These are phyloP conservation scores for Eupleurogrammus muticus DNA, from an alignment of 2,797 vertebrate species.

Conservation along the genomic window DNA sequence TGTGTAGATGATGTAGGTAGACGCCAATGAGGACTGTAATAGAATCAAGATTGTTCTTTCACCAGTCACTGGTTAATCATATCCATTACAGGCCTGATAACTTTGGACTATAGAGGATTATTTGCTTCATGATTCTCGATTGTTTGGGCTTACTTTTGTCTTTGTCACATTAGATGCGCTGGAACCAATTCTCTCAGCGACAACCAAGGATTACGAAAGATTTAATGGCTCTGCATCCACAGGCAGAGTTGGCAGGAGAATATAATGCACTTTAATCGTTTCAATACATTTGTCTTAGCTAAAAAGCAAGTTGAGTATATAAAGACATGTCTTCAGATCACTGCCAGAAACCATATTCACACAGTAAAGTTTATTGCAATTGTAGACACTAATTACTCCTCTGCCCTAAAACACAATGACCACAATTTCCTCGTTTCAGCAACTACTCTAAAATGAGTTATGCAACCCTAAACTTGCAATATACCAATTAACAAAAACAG, in stretches of 20 bases:
- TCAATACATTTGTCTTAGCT: slow-evolving; percentile 43
- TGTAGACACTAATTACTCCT: slow-evolving; percentile 19
- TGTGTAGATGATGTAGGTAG: slow-evolving; percentile 6
- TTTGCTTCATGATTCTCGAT: background rate
- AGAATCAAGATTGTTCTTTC: background rate
- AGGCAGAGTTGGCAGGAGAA: slow-evolving; percentile 45
- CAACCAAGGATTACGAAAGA: slow-evolving; percentile 39
- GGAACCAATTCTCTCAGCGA: slow-evolving; percentile 34
- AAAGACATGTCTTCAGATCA: slow-evolving; percentile 40
- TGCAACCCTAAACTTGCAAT: slow-evolving; percentile 2
- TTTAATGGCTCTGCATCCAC: slow-evolving; percentile 45
- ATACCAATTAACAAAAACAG: slow-evolving; percentile 3
- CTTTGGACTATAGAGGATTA: background rate
- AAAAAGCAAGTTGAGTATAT: slow-evolving; percentile 47
- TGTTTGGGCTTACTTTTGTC: slow-evolving; percentile 32
- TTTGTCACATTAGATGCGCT: slow-evolving; percentile 29
- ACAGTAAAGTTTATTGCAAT: slow-evolving; percentile 50
- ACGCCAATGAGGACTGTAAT: background rate
- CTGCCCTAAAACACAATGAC: slow-evolving; percentile 13
- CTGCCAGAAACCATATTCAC: slow-evolving; percentile 44
- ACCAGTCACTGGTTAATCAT: background rate
- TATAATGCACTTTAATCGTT: slow-evolving; percentile 39
- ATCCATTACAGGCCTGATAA: background rate
- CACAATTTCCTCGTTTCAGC: slow-evolving; percentile 15
- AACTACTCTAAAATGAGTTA: slow-evolving; percentile 16